Evolutionary conservation across 2,113 vertebrate genomes (phyloP).

Genomic region (Symphodus melops): DNA sequence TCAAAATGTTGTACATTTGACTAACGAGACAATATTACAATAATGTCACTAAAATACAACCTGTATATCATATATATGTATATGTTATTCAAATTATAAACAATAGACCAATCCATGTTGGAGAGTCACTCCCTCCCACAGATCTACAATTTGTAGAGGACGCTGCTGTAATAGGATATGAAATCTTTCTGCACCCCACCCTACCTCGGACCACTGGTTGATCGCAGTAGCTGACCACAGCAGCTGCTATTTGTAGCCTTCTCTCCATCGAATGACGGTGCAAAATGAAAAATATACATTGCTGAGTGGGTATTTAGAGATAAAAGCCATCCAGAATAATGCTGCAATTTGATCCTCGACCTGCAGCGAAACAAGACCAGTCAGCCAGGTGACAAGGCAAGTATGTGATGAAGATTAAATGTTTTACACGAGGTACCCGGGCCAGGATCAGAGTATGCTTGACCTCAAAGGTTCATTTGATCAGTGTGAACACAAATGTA

Average conservation of each 20-base stretch:
- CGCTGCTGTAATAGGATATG: conserved; percentile 37
- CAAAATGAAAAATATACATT: conserved; percentile 29
- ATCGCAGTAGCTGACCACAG: conserved; percentile 31
- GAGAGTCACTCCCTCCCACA: conserved; percentile 17
- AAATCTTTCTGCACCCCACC: conserved; percentile 13
- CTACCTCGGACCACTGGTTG: conserved; percentile 33
- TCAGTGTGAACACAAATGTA: too few species aligned
- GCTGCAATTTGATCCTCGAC: conserved; percentile 59
- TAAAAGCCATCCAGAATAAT: conserved; percentile 60
- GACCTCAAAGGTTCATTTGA: too few species aligned
- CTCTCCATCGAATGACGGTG: conserved; percentile 37
- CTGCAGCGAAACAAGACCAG: conserved; percentile 3
- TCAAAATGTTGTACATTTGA: too few species aligned
- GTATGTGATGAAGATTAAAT: neutral
- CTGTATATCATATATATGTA: neutral
- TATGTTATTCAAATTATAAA: conserved; percentile 29
- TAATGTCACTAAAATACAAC: too few species aligned
- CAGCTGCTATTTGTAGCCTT: conserved; percentile 8
- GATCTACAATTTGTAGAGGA: conserved; percentile 1
- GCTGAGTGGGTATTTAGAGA: conserved; percentile 56
- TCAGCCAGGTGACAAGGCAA: conserved; percentile 11
- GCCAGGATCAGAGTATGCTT: too few species aligned
- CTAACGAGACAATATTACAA: too few species aligned
- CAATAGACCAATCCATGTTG: conserved; percentile 28
- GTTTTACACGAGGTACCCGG: too few species aligned